These are phyloP conservation scores for Drosophila melanogaster DNA, from an alignment of 1,140 invertebrate genomes.

Conservation along the genomic window Release_6_plus_ISO1_MT NT_033777.3:17533501-17534000, in stretches of 20 bases:
- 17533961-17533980: constrained; percentile 13
- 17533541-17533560: too few species aligned
- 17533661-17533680: constrained; percentile 99
- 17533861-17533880: constrained; percentile 95
- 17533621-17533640: constrained; percentile 96
- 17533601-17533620: background rate
- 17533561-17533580: too few species aligned
- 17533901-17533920: constrained; percentile 66
- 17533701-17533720: constrained; percentile 98
- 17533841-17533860: constrained; percentile 97
- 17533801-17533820: constrained; percentile 92
- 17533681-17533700: constrained; percentile 98
- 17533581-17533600: too few species aligned
- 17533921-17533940: constrained; percentile 34
- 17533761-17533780: constrained; percentile 91
- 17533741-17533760: constrained; percentile 96
- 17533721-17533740: constrained; percentile 98
- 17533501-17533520: too few species aligned
- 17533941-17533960: constrained; percentile 36
- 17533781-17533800: constrained; percentile 98
- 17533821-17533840: constrained; percentile 94
- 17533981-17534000: constrained; percentile 16
- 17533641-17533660: constrained; percentile 94
- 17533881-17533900: constrained; percentile 85
- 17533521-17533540: too few species aligned